Conservation (phyloP, 2,888 invertebrate species). For the Apamea epomidion region DNA sequence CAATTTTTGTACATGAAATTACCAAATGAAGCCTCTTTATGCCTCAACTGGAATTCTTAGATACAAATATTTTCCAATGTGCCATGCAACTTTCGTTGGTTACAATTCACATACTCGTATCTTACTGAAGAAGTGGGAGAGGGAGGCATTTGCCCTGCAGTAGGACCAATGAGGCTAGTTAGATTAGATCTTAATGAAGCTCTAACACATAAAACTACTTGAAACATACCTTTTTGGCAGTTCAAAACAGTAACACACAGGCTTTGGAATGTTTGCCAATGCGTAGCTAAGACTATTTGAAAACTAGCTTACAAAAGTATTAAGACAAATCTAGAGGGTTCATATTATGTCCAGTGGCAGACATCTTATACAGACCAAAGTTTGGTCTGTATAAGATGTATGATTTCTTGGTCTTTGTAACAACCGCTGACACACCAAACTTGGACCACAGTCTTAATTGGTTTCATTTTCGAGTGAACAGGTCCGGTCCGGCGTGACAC, state of each 20-base stretch:
- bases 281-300: not conserved
- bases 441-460: conserved; percentile 83
- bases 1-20: not conserved
- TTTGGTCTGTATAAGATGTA: too few species aligned
- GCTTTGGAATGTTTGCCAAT: not conserved
- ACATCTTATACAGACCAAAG: not conserved
- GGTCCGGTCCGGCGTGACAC: conserved; percentile 83
- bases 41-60: not conserved
- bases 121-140: not conserved
- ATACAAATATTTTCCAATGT: not conserved
- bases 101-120: not conserved
- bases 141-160: too few species aligned
- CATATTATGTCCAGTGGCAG: not conserved
- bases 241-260: not conserved
- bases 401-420: not conserved
- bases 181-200: not conserved
- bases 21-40: not conserved
- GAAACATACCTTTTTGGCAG: not conserved
- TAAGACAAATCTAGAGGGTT: not conserved
- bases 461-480: conserved; percentile 89
- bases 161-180: too few species aligned
- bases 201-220: not conserved
- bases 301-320: not conserved
- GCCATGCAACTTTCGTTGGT: not conserved
- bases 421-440: conserved; percentile 62